These are phyloP conservation scores for Pseudomyrmex pallidus DNA, from an alignment of 1,140 invertebrate genomes.

Conservation along the genomic window DNA sequence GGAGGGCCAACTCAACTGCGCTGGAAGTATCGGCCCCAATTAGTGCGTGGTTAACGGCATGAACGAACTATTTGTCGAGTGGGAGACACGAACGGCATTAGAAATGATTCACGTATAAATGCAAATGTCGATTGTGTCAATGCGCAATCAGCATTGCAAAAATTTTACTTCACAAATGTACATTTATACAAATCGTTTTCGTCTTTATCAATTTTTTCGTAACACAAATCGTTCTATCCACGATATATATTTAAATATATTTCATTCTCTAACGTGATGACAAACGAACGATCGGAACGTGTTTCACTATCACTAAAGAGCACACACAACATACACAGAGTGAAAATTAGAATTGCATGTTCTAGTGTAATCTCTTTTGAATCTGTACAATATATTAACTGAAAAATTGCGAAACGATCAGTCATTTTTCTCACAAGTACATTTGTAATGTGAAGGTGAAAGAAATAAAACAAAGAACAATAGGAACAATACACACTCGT, in stretches of 20 bases:
- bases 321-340: no score
- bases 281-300: no score
- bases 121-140: constrained; percentile 29
- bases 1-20: background rate
- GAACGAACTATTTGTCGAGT: constrained; percentile 18
- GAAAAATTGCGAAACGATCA: no score
- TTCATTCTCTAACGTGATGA: no score
- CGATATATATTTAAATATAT: no score
- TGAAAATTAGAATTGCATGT: no score
- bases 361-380: no score
- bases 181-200: no score
- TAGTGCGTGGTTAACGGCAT: constrained; percentile 48
- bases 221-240: background rate
- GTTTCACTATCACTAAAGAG: no score
- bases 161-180: no score
- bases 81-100: background rate
- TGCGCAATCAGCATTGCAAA: constrained; percentile 16
- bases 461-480: background rate
- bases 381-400: no score
- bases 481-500: constrained; percentile 51
- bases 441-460: constrained; percentile 27
- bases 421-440: no score
- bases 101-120: constrained; percentile 1
- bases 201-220: constrained; percentile 6
- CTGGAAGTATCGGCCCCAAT: constrained; percentile 48